Conservation (phyloP, 2,113 vertebrate genomes). For the Sylvia atricapilla region DNA sequence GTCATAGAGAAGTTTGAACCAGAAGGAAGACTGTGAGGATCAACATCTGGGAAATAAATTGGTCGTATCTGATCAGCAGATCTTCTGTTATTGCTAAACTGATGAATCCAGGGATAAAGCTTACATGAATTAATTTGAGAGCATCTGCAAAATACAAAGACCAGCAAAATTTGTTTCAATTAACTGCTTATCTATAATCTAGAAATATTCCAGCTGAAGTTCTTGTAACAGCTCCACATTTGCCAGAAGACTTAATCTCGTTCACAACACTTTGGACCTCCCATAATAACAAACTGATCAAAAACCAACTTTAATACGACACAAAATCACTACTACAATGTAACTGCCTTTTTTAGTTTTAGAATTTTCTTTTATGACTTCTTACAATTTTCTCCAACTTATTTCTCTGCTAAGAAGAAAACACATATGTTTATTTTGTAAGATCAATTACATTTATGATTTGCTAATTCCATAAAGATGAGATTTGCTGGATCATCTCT, state of each 20-base stretch:
- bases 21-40: slow-evolving; percentile 90
- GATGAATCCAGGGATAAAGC: slow-evolving; percentile 98
- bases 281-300: neutral
- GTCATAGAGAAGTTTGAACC: slow-evolving; percentile 97
- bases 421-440: neutral
- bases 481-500: neutral
- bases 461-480: neutral
- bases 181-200: neutral
- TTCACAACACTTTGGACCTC: neutral
- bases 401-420: neutral
- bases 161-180: slow-evolving; percentile 34
- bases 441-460: neutral
- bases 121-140: slow-evolving; percentile 88
- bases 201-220: neutral
- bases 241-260: neutral
- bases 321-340: neutral
- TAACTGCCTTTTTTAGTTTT: neutral
- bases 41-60: slow-evolving; percentile 91
- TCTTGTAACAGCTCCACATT: neutral
- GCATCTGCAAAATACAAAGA: slow-evolving; percentile 86
- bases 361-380: neutral
- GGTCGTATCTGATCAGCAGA: slow-evolving; percentile 92
- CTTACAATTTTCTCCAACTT: neutral
- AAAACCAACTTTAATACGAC: neutral
- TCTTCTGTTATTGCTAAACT: slow-evolving; percentile 97